Base-by-base conservation (phyloP, 2,113 vertebrate genomes). In the Calyptomena viridis region DNA sequence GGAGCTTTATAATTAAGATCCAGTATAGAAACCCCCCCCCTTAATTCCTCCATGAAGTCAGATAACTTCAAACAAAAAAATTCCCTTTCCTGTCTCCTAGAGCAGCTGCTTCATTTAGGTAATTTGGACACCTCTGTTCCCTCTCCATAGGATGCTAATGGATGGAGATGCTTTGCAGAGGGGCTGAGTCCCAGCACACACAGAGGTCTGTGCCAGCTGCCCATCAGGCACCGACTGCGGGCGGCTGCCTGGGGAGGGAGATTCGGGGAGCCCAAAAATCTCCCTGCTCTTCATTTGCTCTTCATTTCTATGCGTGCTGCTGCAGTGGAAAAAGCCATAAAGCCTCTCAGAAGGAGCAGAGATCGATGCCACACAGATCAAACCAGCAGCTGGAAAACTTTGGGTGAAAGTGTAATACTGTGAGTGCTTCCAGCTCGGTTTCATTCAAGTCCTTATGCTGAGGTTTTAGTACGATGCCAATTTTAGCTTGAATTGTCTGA, bases 401-500 rank as follows among this genome's bases (percentile, higher is more conserved):
- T 11, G 50, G 40, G 90, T 69, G 58, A 31, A 89, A 87, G 63
- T 73, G 33, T 35, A 64, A 80, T 4, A 12, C 40, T 46, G 42
- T 47, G 76, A 90, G 50, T 47, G 81, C 67, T 89, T 81, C 80
- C 73, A 96, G 86, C 55, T 72, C 1, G 0, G 30, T 81, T 95
- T 72, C 90, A 89, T 92, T 92, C 64, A 90, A 63, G 46, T 42
- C 53, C 75, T 69, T 53, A 84, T 35, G 42, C 67, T 25, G 71
- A 92, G 76, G 46, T 69, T 77, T 94, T 60, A 93, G 74, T 77
- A 44, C 0, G 0, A 67, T 82, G 56, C 76, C 88, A 89, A 53
- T 94, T 95, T 94, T 91, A 95, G 69, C 77, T 89, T 67, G 83
- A 68, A 92, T 90, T 87, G 74, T 66, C 86, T 94, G 92, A 92